phyloP scores from a whole-genome alignment of 37 sponge, comb jelly and placozoan species.

The Haliclona indistincta region DNA sequence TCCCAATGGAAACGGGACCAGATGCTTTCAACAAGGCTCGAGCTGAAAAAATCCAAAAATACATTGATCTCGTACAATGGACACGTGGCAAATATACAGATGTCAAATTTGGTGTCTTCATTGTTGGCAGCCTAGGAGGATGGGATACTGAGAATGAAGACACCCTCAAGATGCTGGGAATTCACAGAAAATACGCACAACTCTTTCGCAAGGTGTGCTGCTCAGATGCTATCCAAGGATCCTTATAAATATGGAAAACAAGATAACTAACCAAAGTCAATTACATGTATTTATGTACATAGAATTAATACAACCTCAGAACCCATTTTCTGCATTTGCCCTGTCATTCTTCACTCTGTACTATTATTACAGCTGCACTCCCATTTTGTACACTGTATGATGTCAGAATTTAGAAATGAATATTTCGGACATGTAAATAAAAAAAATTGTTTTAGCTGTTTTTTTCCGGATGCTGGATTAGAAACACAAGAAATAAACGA shows the following conservation, averaged over 20 bases:
- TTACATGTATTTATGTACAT: too few species aligned
- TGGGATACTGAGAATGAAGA: conserved; percentile 7
- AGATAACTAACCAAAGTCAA: too few species aligned
- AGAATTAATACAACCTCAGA: too few species aligned
- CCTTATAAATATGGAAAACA: conserved; percentile 18
- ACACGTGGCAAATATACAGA: background rate
- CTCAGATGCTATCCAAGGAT: conserved; percentile 18
- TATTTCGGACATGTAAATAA: too few species aligned
- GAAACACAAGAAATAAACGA: too few species aligned
- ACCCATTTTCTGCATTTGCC: too few species aligned
- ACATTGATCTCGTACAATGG: background rate
- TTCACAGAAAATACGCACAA: conserved; percentile 5
- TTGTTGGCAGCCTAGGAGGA: conserved; percentile 15
- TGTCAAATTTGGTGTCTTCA: background rate
- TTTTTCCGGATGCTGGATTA: too few species aligned
- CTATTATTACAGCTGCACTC: too few species aligned
- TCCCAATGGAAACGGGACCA: conserved; percentile 18
- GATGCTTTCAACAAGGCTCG: conserved; percentile 12
- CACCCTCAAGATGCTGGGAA: conserved; percentile 1
- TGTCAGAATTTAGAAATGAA: too few species aligned
- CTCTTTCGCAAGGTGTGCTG: conserved; percentile 29
- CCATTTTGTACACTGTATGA: too few species aligned
- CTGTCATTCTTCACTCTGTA: too few species aligned
- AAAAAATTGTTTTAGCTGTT: too few species aligned
- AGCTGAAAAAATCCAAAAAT: conserved; percentile 14